Conservation (phyloP, 2,888 invertebrate genomes). For the Yponomeuta cagnagella region DNA sequence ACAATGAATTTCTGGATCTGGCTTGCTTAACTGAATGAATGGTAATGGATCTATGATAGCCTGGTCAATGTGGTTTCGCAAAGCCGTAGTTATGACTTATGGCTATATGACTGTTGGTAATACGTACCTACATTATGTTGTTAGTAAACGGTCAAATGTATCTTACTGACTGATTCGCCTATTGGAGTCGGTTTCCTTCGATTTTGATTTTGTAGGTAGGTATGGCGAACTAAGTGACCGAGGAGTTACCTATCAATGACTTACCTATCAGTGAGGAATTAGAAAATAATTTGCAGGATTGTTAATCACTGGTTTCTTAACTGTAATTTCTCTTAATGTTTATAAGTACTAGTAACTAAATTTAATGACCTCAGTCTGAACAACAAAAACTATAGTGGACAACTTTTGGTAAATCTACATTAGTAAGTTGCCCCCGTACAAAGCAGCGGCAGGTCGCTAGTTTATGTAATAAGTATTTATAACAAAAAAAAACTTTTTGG, state of each 20-base stretch:
- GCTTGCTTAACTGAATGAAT: conserved; percentile 1
- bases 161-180: background rate
- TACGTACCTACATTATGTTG: background rate
- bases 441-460: too few species aligned
- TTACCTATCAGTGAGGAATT: too few species aligned
- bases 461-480: background rate
- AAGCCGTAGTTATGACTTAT: background rate
- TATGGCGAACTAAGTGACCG: background rate
- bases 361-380: too few species aligned
- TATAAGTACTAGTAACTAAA: too few species aligned
- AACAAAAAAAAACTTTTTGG: background rate
- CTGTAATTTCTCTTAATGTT: too few species aligned
- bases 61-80: background rate
- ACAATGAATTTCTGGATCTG: conserved; percentile 9
- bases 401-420: too few species aligned
- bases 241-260: background rate
- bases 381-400: too few species aligned
- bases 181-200: background rate
- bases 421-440: too few species aligned
- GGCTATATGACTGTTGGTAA: background rate
- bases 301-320: too few species aligned
- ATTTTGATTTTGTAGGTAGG: background rate
- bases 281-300: too few species aligned
- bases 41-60: conserved; percentile 1
- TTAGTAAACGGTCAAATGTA: background rate